Evolutionary conservation across 2,113 vertebrate species (phyloP).

Genomic region (Cyanoramphus novaezelandiae): DNA sequence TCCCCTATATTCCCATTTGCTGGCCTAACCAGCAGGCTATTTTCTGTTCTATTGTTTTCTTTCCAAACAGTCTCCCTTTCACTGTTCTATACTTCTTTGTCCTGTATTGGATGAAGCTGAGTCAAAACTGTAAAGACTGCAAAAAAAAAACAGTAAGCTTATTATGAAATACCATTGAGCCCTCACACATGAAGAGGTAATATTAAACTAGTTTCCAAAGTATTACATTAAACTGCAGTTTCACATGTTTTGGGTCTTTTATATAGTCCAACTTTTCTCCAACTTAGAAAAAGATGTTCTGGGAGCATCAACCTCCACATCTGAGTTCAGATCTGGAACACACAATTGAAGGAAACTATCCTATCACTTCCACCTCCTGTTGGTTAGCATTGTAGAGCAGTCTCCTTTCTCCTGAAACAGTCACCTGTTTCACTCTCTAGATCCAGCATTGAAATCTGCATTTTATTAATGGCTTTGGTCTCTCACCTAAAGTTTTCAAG

Average conservation of each 20-base stretch:
- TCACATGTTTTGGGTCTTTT: background rate
- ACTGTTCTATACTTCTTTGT: background rate
- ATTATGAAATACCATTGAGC: background rate
- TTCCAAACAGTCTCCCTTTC: background rate
- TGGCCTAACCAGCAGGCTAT: background rate
- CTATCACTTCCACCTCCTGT: background rate
- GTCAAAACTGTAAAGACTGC: background rate
- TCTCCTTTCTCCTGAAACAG: background rate
- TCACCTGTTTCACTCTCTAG: background rate
- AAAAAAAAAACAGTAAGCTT: background rate
- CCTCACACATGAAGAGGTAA: background rate
- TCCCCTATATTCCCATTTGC: fast-evolving
- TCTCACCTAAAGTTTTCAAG: background rate
- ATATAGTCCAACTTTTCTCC: background rate
- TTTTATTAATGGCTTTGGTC: background rate
- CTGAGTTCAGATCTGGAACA: background rate
- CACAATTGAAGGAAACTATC: background rate
- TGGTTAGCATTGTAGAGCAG: background rate
- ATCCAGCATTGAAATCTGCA: background rate
- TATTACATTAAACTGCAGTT: background rate
- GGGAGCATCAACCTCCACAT: background rate
- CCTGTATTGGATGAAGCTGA: background rate
- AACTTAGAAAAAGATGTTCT: background rate
- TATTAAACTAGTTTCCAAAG: background rate
- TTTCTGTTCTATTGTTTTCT: background rate